Evolutionary conservation across 2,797 vertebrate species (phyloP).

Genomic region (Neomorphus geoffroyi): DNA sequence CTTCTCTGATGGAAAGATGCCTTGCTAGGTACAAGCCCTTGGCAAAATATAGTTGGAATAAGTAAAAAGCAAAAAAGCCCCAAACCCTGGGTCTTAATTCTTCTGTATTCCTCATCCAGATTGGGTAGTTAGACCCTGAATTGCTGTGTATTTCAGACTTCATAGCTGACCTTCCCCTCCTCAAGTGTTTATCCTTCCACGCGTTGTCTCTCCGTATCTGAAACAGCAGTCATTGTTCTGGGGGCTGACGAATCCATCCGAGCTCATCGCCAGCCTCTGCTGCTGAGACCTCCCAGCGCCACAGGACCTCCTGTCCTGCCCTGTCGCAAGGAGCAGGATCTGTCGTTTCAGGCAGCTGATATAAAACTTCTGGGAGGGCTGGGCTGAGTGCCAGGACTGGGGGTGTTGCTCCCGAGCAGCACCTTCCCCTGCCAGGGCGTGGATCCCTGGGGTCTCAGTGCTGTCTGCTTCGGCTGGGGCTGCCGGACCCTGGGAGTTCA

Average conservation of each 20-base stretch:
- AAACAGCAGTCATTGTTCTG: rapidly evolving
- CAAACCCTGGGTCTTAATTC: background rate
- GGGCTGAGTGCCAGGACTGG: rapidly evolving
- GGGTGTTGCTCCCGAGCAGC: background rate
- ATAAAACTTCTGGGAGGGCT: background rate
- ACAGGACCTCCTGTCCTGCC: background rate
- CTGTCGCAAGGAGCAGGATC: no score
- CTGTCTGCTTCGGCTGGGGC: background rate
- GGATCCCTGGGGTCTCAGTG: background rate
- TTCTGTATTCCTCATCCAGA: background rate
- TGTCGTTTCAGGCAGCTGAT: background rate
- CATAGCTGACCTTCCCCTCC: background rate
- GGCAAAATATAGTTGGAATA: background rate
- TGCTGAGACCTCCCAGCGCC: background rate
- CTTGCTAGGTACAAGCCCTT: background rate
- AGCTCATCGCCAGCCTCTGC: background rate
- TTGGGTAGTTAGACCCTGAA: background rate
- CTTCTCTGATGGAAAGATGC: conserved; percentile 1
- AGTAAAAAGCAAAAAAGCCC: background rate
- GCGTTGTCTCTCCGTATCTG: background rate
- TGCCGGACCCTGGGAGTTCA: rapidly evolving
- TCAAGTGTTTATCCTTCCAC: background rate
- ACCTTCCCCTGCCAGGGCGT: no score
- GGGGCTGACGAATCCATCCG: background rate
- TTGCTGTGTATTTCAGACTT: background rate